Percentiles rank a stretch among this genome's conserved stretches.
Conservation (phyloP, 2,797 vertebrate genomes). For the Myripristis murdjan region DNA sequence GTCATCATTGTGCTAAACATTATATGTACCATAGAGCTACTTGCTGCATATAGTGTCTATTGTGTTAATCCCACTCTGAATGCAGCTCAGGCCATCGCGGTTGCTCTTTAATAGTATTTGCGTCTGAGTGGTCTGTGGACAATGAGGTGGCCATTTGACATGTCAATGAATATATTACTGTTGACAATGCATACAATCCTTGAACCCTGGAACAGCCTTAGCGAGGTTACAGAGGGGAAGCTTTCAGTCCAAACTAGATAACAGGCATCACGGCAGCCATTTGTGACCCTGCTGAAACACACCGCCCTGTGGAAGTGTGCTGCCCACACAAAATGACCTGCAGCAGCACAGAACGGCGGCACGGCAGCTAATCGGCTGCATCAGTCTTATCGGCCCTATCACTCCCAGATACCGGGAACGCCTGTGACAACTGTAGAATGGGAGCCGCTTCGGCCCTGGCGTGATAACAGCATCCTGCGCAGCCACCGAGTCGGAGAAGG, state of each 20-base stretch:
- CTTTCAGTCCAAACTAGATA: background rate
- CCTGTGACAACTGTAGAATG: slow-evolving; percentile 25
- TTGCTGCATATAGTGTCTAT: too few relatives aligned
- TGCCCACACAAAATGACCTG: slow-evolving; percentile 11
- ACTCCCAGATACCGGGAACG: slow-evolving; percentile 18
- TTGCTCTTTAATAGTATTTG: too few relatives aligned
- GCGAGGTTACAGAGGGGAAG: background rate
- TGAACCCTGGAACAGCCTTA: background rate
- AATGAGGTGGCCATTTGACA: too few relatives aligned
- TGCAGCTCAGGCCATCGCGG: too few relatives aligned
- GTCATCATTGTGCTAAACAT: too few relatives aligned
- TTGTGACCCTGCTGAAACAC: too few relatives aligned
- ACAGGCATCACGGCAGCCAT: too few relatives aligned
- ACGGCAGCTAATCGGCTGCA: slow-evolving; percentile 21
- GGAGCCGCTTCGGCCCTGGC: slow-evolving; percentile 1
- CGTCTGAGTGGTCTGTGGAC: too few relatives aligned
- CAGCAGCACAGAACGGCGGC: slow-evolving; percentile 1
- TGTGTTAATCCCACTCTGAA: too few relatives aligned
- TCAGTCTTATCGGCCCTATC: slow-evolving; percentile 29
- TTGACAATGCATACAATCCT: too few relatives aligned
- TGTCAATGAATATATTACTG: too few relatives aligned
- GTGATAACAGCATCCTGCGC: slow-evolving; percentile 4
- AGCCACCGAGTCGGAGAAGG: slow-evolving; percentile 2
- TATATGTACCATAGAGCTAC: too few relatives aligned
- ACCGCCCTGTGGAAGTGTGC: background rate